phyloP scores from a whole-genome alignment of 2,888 invertebrate genomes.

The Chalcosyrphus nemorum region DNA sequence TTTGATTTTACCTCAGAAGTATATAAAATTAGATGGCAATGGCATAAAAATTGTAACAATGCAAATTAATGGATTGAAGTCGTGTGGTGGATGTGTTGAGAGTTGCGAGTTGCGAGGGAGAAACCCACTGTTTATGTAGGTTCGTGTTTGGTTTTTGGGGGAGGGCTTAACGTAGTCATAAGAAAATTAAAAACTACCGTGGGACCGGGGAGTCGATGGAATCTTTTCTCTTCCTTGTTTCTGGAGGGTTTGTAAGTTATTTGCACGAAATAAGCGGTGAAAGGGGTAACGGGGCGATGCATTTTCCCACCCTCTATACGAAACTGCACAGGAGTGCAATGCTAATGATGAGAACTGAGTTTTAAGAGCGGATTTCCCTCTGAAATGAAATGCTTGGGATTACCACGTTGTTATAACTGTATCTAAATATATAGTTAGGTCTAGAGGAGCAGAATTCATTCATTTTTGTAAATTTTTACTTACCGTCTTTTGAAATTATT shows the following conservation, averaged over 20 bases:
- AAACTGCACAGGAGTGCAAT: conserved; percentile 47
- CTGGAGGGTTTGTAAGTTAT: conserved; percentile 36
- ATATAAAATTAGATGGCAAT: conserved; percentile 59
- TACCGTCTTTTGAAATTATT: too few species aligned
- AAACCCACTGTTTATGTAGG: conserved; percentile 17
- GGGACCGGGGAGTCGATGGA: conserved; percentile 51
- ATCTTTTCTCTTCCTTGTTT: conserved; percentile 29
- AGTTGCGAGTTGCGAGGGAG: conserved; percentile 1
- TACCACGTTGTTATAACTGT: neutral
- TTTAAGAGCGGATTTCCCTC: conserved; percentile 21
- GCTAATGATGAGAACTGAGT: conserved; percentile 54
- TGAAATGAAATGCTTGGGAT: neutral
- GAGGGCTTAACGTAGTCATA: conserved; percentile 34
- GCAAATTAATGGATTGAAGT: conserved; percentile 65
- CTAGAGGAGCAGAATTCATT: neutral
- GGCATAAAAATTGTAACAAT: conserved; percentile 71
- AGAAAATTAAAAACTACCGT: conserved; percentile 59
- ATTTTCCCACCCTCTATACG: conserved; percentile 55
- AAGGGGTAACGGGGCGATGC: conserved; percentile 30
- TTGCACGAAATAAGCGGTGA: conserved; percentile 46
- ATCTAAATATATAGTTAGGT: neutral
- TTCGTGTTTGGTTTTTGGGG: conserved; percentile 41
- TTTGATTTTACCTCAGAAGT: conserved; percentile 49
- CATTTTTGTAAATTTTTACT: too few species aligned
- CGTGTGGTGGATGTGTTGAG: conserved; percentile 10